These are phyloP conservation scores for Pararge aegeria DNA, from an alignment of 1,140 invertebrate species.

Conservation along the genomic window DNA sequence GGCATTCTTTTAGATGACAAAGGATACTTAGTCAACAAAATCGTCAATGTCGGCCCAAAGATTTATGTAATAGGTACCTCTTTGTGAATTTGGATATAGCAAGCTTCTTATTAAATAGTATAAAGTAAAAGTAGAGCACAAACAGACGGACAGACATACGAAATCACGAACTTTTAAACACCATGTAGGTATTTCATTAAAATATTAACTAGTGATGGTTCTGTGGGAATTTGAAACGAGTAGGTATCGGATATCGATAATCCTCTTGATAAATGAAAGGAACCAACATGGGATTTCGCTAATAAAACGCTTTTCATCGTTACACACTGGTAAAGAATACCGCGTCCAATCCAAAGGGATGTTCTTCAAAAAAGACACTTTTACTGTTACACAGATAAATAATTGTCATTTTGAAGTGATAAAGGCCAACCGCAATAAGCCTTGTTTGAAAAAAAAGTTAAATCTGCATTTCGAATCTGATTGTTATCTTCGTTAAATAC, in stretches of 20 bases:
- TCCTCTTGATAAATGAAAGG: conserved; percentile 15
- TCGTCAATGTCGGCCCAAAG: too few species aligned
- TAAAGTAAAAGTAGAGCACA: too few species aligned
- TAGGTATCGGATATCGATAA: conserved; percentile 23
- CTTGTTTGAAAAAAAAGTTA: conserved; percentile 33
- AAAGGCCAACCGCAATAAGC: conserved; percentile 37
- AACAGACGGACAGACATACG: too few species aligned
- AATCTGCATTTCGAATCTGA: conserved; percentile 63
- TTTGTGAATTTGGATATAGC: too few species aligned
- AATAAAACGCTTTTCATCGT: conserved; percentile 9
- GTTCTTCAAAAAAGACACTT: neutral
- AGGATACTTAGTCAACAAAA: too few species aligned
- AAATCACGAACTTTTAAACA: neutral
- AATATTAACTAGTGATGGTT: conserved; percentile 9
- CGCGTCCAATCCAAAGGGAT: neutral
- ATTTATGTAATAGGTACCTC: too few species aligned
- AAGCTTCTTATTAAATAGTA: too few species aligned
- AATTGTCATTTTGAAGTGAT: conserved; percentile 21
- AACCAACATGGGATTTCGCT: neutral
- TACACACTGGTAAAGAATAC: neutral
- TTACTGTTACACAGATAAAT: conserved; percentile 1
- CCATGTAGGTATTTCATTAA: conserved; percentile 6
- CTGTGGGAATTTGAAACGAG: conserved; percentile 15
- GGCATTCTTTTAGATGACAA: too few species aligned
- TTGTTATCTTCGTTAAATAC: conserved; percentile 58